Conservation (phyloP, 2,797 vertebrate species). For the Syncerus caffer region DNA sequence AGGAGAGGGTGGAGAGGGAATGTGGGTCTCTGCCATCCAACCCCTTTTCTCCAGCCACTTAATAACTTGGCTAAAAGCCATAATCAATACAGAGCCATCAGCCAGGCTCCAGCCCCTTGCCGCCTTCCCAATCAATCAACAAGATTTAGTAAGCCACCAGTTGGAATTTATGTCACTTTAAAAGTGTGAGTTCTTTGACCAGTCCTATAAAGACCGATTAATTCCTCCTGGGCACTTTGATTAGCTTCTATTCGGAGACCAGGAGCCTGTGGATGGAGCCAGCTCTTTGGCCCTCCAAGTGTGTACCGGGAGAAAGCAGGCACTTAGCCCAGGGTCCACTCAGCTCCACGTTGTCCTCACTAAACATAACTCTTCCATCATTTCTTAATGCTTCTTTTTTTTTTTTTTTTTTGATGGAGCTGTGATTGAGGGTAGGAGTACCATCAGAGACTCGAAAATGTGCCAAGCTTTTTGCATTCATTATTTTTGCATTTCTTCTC, state of each 20-base stretch:
- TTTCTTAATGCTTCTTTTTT: conserved; percentile 4
- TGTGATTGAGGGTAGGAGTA: not conserved
- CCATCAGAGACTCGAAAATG: not conserved
- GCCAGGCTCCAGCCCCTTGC: conserved; percentile 53
- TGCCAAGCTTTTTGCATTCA: not conserved
- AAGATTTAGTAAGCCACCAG: conserved; percentile 64
- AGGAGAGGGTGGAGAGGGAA: not conserved
- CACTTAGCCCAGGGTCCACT: not conserved
- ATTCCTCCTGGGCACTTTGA: conserved; percentile 57
- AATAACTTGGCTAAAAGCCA: conserved; percentile 79
- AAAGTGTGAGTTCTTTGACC: conserved; percentile 49
- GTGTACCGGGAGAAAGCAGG: not conserved
- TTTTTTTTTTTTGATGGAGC: not conserved
- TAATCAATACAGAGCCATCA: conserved; percentile 73
- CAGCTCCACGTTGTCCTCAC: not conserved
- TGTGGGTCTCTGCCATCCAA: not conserved
- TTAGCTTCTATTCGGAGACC: conserved; percentile 54
- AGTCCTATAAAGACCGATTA: conserved; percentile 52
- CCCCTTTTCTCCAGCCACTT: conserved; percentile 72
- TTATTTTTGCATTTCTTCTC: conserved; percentile 14
- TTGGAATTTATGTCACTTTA: conserved; percentile 61
- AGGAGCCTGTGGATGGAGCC: conserved; percentile 26
- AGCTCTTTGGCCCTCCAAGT: conserved; percentile 42
- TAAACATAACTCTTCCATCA: not conserved
- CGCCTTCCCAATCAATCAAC: conserved; percentile 68